Percentiles rank a stretch among this genome's conserved stretches.
Evolutionary conservation across 2,888 invertebrate genomes (phyloP).

Genomic region (Hemithea aestivaria): DNA sequence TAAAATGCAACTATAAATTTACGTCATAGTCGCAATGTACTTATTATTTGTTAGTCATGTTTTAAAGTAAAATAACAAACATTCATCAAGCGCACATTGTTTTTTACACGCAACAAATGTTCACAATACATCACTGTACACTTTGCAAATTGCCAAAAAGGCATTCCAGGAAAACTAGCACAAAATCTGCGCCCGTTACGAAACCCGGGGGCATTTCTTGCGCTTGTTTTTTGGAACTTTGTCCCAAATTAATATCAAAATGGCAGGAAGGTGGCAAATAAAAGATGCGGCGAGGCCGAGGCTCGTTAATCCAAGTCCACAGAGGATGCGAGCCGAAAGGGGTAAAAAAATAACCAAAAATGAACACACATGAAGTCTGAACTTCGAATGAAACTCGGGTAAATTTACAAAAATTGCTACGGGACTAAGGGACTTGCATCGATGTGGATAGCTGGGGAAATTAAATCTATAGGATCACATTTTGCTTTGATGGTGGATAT

Average conservation of each 20-base stretch:
- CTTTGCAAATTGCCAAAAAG: no score
- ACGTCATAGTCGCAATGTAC: no score
- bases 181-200: no score
- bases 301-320: conserved; percentile 38
- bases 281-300: conserved; percentile 37
- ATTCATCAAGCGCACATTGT: no score
- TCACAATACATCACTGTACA: no score
- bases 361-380: conserved; percentile 20
- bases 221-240: conserved; percentile 3
- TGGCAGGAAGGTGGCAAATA: conserved; percentile 30
- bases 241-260: conserved; percentile 24
- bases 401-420: conserved; percentile 59
- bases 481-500: no score
- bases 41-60: no score
- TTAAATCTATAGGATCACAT: no score
- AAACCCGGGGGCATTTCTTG: background rate
- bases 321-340: conserved; percentile 29
- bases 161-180: no score
- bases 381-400: conserved; percentile 47
- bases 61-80: no score
- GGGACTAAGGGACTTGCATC: conserved; percentile 40
- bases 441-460: background rate
- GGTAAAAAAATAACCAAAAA: conserved; percentile 32
- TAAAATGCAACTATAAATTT: no score
- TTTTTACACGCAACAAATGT: no score